These are phyloP conservation scores for Chelonus formosanus DNA, from an alignment of 2,888 invertebrate genomes.

Conservation along the genomic window DNA sequence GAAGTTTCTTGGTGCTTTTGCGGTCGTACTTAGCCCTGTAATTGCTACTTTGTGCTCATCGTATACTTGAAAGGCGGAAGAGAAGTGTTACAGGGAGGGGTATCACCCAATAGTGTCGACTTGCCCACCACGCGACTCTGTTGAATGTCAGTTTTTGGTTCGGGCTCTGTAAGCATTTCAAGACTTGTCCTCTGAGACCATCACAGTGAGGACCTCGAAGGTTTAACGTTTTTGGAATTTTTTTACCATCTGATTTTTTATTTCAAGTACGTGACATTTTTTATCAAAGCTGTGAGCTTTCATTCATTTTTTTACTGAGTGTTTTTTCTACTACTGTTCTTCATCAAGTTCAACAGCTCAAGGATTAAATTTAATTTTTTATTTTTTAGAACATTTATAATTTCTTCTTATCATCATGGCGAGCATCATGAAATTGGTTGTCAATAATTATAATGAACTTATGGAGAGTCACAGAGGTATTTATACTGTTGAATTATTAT, in stretches of 20 bases:
- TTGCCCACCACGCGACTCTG: conserved; percentile 23
- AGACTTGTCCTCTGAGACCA: conserved; percentile 29
- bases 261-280: background rate
- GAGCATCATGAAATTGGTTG: conserved; percentile 65
- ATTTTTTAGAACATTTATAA: conserved; percentile 6
- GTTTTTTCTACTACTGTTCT: no score
- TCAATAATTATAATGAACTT: conserved; percentile 69
- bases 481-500: conserved; percentile 22
- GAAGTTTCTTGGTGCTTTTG: conserved; percentile 26
- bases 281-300: no score
- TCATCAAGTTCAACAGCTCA: no score
- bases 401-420: conserved; percentile 58
- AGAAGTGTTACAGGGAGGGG: conserved; percentile 14
- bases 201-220: conserved; percentile 10
- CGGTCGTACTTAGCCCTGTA: conserved; percentile 21
- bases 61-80: conserved; percentile 29
- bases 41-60: conserved; percentile 13
- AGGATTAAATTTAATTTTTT: background rate
- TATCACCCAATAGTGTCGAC: conserved; percentile 29
- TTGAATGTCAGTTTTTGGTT: conserved; percentile 36
- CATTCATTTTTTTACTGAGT: no score
- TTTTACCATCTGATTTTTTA: background rate
- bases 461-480: conserved; percentile 67
- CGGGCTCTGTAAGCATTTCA: conserved; percentile 23
- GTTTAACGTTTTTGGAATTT: background rate